Evolutionary conservation across 2,797 vertebrate genomes (phyloP).

Genomic region (Falco cherrug): DNA sequence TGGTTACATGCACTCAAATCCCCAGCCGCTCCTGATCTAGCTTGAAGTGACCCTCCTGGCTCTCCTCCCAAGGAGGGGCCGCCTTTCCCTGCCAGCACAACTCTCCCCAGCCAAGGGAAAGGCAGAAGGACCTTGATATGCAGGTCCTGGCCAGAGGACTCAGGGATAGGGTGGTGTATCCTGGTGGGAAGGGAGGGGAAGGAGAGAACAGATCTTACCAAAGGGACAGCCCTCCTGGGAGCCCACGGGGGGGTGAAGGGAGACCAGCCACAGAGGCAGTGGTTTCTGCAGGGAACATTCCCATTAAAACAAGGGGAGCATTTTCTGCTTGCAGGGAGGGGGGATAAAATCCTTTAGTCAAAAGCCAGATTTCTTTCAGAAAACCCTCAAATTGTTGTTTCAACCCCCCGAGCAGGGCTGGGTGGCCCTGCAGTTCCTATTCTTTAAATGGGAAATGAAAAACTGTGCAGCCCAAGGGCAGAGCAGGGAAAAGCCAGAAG

Average conservation of each 20-base stretch:
- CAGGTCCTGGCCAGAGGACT: background rate
- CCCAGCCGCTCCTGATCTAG: background rate
- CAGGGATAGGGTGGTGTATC: background rate
- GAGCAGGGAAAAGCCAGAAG: background rate
- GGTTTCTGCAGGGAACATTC: background rate
- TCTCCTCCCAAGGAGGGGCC: background rate
- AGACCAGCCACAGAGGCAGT: background rate
- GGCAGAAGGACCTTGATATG: background rate
- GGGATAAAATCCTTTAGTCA: background rate
- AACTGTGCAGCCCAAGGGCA: no score
- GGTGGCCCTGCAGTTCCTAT: background rate
- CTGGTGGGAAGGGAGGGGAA: background rate
- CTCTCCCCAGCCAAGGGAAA: background rate
- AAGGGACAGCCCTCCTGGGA: background rate
- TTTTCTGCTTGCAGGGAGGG: background rate
- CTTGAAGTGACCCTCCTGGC: background rate
- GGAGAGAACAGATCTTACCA: background rate
- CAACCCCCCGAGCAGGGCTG: background rate
- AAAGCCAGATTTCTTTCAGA: background rate
- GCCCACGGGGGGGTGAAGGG: background rate
- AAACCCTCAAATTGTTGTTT: background rate
- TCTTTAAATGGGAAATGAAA: background rate
- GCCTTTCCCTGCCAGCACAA: background rate
- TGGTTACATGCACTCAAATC: background rate
- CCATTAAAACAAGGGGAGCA: rapidly evolving